Base-by-base conservation (phyloP, 2,888 invertebrate species). In the Lordiphosa andalusiaca region DNA sequence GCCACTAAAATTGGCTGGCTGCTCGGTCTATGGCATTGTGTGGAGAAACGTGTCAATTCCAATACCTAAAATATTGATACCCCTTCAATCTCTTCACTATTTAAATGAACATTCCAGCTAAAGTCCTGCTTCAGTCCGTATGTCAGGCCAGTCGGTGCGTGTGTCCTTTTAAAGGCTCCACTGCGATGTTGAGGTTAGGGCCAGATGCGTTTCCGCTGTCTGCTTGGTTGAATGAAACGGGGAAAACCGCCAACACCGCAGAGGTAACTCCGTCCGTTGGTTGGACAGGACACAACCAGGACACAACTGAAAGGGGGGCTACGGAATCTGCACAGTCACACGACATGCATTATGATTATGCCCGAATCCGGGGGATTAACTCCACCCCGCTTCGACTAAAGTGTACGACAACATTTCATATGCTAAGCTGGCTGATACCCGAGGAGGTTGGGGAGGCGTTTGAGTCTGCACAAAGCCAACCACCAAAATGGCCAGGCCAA, bases 301-400 rank as follows among this genome's bases (percentile, higher is more conserved):
- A 2, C 16, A 41, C 25, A 53, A 46, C 16, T n/a, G 16, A 4
- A 42, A 39, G 30, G 35, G 40, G 13, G 55, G 36, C 12, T 16
- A 37, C 49, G 35, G 49, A 53, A 47, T 51, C 42, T 52, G 78
- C 16, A 16, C 16, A 16, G 16, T 16, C 16, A 16, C 16, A 16
- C 16, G 16, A 16, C 74, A 72, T 75, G 86, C 76, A 83, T 85
- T 86, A 81, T 86, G 81, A 86, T 85, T 86, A 84, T 86, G 75
- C 69, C 68, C 75, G 69, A 70, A 71, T 64, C 54, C 67, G 60
- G 33, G 30, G 73, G 70, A 68, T 73, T 73, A 73, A 65, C 60
- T 49, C 42, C 40, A 33, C 51, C 13, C 33, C 30, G 48, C 23
- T 4, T 23, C 4, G 23, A 23, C 23, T 5, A 6, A 23, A 5